Evolutionary conservation across 2,888 invertebrate genomes (phyloP).

Genomic region (Drosophila siamana): DNA sequence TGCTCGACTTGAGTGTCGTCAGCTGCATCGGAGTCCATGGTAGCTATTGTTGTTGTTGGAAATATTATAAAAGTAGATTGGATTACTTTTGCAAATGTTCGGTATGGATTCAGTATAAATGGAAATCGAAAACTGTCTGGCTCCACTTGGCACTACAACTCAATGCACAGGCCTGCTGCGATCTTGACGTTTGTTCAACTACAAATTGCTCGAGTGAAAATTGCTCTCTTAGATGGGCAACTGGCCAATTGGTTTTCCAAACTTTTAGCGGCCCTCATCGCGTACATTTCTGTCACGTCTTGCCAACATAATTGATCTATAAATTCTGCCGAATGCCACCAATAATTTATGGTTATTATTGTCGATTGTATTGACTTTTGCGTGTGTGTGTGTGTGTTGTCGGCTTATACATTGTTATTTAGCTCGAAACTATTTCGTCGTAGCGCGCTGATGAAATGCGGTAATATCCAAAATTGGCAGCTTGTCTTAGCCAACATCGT

Average conservation of each 20-base stretch:
- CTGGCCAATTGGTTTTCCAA: too few species aligned
- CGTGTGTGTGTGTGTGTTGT: constrained; percentile 55
- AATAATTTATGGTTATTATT: constrained; percentile 69
- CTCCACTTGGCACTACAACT: neutral
- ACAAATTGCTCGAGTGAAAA: too few species aligned
- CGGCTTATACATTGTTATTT: constrained; percentile 66
- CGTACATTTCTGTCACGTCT: too few species aligned
- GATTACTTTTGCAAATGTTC: constrained; percentile 39
- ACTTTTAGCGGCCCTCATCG: too few species aligned
- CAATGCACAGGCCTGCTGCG: constrained; percentile 41
- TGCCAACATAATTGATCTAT: constrained; percentile 38
- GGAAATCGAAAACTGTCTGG: constrained; percentile 45
- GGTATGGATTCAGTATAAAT: constrained; percentile 32
- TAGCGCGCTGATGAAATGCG: constrained; percentile 50
- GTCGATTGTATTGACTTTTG: constrained; percentile 37
- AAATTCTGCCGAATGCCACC: constrained; percentile 44
- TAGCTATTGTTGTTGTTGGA: constrained; percentile 34
- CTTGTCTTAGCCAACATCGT: constrained; percentile 55
- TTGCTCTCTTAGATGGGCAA: too few species aligned
- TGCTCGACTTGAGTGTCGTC: constrained; percentile 30
- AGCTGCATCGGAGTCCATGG: constrained; percentile 51
- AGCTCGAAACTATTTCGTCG: constrained; percentile 25
- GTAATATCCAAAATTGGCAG: constrained; percentile 65
- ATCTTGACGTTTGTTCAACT: too few species aligned
- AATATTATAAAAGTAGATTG: constrained; percentile 29